Base-by-base conservation (phyloP, 2,888 invertebrate genomes). In the Beris chalybata region DNA sequence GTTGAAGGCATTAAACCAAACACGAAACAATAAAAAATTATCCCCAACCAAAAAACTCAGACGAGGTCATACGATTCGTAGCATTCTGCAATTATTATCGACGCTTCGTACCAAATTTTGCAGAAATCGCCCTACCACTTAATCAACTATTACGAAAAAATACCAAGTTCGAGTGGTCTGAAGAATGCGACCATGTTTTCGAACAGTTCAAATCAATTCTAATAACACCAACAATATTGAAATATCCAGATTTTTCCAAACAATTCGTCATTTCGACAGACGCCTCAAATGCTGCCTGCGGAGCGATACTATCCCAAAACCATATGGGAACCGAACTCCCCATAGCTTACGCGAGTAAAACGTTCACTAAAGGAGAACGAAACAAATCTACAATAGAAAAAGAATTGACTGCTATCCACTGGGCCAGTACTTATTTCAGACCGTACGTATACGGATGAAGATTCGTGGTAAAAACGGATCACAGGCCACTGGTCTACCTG, bases 401-500 rank as follows among this genome's bases (percentile, higher is more conserved):
- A 54, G 77, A 79, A 71, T 59, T 77, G 12, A 45, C 69, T 4
- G 72, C 71, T 0, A 74, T 78, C 11, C 72, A 77, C 0, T 76
- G 74, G 75, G 76, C 74, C 0, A 69, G 71, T 0, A 75, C 77
- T 69, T 74, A n/a, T n/a, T n/a, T n/a, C n/a, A n/a, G n/a, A n/a
- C n/a, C n/a, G n/a, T n/a, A n/a, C n/a, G n/a, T n/a, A n/a, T n/a
- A n/a, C n/a, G n/a, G n/a, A n/a, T n/a, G n/a, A n/a, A n/a, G n/a
- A n/a, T n/a, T n/a, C n/a, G n/a, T n/a, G n/a, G n/a, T n/a, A n/a
- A n/a, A n/a, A n/a, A n/a, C n/a, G n/a, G n/a, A n/a, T n/a, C n/a
- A n/a, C n/a, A n/a, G n/a, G n/a, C n/a, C n/a, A n/a, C n/a, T n/a
- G n/a, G n/a, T n/a, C n/a, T n/a, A n/a, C n/a, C n/a, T n/a, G n/a